These are phyloP conservation scores for Onychomys torridus DNA, from an alignment of 2,797 vertebrate species.

Conservation along the genomic window DNA sequence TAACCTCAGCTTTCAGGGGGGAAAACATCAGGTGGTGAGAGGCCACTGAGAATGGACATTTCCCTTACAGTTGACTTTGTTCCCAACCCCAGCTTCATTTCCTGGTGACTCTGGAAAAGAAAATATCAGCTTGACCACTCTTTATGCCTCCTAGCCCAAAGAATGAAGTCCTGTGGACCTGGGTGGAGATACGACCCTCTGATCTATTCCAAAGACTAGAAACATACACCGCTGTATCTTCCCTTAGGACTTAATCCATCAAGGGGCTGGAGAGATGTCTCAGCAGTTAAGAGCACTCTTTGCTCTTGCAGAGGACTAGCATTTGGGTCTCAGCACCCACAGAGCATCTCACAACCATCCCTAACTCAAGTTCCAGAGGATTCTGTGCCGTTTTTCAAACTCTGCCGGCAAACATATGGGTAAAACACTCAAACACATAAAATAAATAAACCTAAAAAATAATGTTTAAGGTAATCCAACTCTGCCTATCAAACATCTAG, in stretches of 20 bases:
- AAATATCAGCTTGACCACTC: neutral
- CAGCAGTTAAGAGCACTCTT: neutral
- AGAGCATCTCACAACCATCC: neutral
- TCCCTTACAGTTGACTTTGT: neutral
- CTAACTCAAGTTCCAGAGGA: neutral
- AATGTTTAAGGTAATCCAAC: neutral
- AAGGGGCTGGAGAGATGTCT: neutral
- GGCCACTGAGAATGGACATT: neutral
- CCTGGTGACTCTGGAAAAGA: neutral
- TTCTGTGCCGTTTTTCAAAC: neutral
- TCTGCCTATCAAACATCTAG: neutral
- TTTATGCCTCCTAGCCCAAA: neutral
- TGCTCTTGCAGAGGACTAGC: neutral
- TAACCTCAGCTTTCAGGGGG: neutral
- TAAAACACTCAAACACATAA: neutral
- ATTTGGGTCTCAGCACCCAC: neutral
- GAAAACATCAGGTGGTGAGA: neutral
- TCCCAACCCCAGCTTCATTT: neutral
- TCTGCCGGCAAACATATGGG: neutral
- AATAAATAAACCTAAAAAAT: neutral
- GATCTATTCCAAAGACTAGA: neutral
- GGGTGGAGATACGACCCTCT: neutral
- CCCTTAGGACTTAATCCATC: neutral
- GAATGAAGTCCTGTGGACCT: neutral
- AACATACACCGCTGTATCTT: neutral